These are phyloP conservation scores for Phymatocera aterrima DNA, from an alignment of 2,888 invertebrate genomes.

Conservation along the genomic window DNA sequence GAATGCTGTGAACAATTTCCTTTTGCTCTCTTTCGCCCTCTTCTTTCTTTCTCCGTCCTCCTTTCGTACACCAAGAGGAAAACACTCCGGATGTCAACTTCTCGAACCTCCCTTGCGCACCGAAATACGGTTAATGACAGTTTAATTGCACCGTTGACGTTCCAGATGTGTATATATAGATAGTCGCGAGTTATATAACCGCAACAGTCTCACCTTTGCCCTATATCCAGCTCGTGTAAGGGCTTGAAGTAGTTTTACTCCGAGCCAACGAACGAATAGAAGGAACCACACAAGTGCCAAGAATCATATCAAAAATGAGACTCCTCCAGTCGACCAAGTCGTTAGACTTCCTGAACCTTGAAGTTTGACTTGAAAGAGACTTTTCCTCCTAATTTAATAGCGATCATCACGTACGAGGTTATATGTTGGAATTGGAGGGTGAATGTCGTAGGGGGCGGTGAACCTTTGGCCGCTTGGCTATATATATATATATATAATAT, in stretches of 20 bases:
- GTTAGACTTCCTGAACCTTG: constrained; percentile 18
- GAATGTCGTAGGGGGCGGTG: constrained; percentile 13
- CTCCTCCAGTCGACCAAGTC: constrained; percentile 34
- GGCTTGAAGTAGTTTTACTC: background rate
- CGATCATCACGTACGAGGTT: background rate
- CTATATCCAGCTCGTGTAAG: too few species aligned
- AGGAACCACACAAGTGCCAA: background rate
- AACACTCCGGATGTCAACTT: constrained; percentile 2
- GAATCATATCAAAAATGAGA: constrained; percentile 31
- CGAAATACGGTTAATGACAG: constrained; percentile 24
- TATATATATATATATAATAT: constrained; percentile 55
- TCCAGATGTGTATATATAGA: background rate
- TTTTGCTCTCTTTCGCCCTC: background rate
- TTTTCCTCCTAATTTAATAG: background rate
- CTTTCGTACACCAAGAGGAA: background rate
- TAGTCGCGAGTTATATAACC: background rate
- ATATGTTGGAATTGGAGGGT: constrained; percentile 11
- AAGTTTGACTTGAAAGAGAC: background rate
- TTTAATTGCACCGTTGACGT: constrained; percentile 26
- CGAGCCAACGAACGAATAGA: constrained; percentile 15
- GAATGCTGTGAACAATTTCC: constrained; percentile 1
- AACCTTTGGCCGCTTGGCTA: background rate
- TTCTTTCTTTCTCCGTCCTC: background rate
- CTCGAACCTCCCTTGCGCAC: background rate
- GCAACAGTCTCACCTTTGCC: background rate